Evolutionary conservation across 2,888 invertebrate genomes (phyloP).

Genomic region (Melanchra persicariae): DNA sequence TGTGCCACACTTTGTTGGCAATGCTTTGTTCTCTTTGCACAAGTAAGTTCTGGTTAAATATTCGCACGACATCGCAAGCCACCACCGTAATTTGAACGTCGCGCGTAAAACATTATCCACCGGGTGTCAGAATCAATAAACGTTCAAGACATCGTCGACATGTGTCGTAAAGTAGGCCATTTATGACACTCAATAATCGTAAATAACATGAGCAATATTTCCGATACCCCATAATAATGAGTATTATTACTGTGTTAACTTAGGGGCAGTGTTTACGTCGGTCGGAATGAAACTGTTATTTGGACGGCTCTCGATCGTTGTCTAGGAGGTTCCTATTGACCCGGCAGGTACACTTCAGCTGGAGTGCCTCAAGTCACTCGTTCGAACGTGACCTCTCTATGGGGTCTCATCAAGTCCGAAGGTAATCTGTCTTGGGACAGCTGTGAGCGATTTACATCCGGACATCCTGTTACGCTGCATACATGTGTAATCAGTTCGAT

Average conservation of each 20-base stretch:
- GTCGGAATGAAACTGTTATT: conserved; percentile 54
- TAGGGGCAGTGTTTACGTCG: conserved; percentile 33
- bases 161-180: conserved; percentile 72
- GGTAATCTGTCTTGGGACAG: conserved; percentile 63
- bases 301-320: conserved; percentile 57
- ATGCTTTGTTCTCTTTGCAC: conserved; percentile 72
- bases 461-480: conserved; percentile 44
- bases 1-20: conserved; percentile 74
- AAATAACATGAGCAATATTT: conserved; percentile 71
- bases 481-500: conserved; percentile 61
- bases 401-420: conserved; percentile 66
- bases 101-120: conserved; percentile 50
- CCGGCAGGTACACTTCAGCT: conserved; percentile 57
- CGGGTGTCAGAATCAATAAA: conserved; percentile 67
- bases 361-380: conserved; percentile 63
- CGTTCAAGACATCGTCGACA: conserved; percentile 69
- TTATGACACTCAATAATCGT: conserved; percentile 76
- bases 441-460: conserved; percentile 58
- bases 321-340: conserved; percentile 60
- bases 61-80: conserved; percentile 31
- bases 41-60: conserved; percentile 46
- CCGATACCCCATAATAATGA: conserved; percentile 67
- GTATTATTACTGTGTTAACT: conserved; percentile 57
- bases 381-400: conserved; percentile 66
- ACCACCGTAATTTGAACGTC: conserved; percentile 44